Evolutionary conservation across 2,888 invertebrate species (phyloP), one percentile per base, ranked within the genome.

Genomic region (Agrotis clavis): DNA sequence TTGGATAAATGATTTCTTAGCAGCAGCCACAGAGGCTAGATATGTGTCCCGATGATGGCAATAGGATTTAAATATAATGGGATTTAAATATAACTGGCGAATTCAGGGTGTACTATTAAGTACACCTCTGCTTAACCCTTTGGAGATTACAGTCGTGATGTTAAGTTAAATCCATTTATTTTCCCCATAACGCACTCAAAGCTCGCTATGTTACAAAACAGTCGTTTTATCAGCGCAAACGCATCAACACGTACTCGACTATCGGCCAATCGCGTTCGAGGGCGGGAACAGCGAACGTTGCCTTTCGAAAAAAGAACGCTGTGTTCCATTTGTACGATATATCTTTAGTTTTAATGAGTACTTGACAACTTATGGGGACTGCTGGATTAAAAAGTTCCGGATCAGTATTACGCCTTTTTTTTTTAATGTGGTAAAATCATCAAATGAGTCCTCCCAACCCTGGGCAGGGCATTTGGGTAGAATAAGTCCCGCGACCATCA

Each of bases 201-300:
- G 83, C 71, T 79, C 57, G 76, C 83, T 75, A 82, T 85, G 85
- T 86, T 88, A 86, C 82, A 84, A 84, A 88, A 88, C 84, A 77
- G 84, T 78, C 84, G 67, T 73, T 78, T 73, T 89, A 90, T 91
- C 90, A 77, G 88, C 86, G 86, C 86, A 71, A 74, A 79, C 86
- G 86, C 88, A 89, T 90, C 89, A 76, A 81, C 89, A 85, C 87
- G 89, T 87, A 88, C 87, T 69, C 74, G 54, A 85, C 86, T 89
- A 91, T 91, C 90, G 86, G 81, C 90, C 91, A 92, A 90, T 90
- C 89, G 85, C 75, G 71, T 69, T 77, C 79, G 88, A 88, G 89
- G 91, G 90, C 90, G 91, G 90, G 88, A 88, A 88, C 89, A 76
- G 70, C 47, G 67, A 76, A 76, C 82, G 86, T 82, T 81, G 80